These are phyloP conservation scores for Sigmodon hispidus DNA, from an alignment of 2,113 vertebrate genomes.

Conservation along the genomic window DNA sequence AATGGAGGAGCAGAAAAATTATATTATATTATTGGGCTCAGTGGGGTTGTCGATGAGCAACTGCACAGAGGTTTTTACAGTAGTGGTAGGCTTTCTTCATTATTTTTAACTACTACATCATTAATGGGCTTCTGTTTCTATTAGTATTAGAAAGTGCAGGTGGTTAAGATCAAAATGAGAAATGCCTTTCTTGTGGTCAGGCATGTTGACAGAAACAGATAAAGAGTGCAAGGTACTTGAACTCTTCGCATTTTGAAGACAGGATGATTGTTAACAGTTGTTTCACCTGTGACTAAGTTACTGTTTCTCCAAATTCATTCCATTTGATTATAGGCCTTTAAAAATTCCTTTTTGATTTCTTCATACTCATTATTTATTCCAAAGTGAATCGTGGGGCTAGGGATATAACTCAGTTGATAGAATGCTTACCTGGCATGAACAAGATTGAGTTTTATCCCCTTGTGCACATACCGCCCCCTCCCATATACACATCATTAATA, in stretches of 20 bases:
- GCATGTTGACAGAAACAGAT: neutral
- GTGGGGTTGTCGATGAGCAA: neutral
- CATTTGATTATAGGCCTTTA: neutral
- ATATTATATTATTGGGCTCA: neutral
- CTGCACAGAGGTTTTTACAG: neutral
- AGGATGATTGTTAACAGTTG: neutral
- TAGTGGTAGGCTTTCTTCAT: neutral
- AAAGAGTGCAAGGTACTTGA: neutral
- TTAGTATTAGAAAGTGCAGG: neutral
- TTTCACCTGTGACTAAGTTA: neutral
- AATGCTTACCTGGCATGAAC: neutral
- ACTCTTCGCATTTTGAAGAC: neutral
- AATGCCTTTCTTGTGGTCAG: neutral
- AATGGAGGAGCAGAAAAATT: neutral
- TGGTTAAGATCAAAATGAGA: neutral
- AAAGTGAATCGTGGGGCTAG: neutral
- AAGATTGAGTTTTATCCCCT: neutral
- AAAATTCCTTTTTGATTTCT: neutral
- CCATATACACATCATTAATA: neutral
- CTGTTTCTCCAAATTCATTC: neutral
- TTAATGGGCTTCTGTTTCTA: neutral
- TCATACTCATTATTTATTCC: neutral
- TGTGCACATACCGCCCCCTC: neutral
- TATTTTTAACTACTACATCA: neutral
- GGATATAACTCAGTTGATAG: neutral